Conservation (phyloP, 37 sponge, comb jelly and placozoan species). For the Petrosia ficiformis region DNA sequence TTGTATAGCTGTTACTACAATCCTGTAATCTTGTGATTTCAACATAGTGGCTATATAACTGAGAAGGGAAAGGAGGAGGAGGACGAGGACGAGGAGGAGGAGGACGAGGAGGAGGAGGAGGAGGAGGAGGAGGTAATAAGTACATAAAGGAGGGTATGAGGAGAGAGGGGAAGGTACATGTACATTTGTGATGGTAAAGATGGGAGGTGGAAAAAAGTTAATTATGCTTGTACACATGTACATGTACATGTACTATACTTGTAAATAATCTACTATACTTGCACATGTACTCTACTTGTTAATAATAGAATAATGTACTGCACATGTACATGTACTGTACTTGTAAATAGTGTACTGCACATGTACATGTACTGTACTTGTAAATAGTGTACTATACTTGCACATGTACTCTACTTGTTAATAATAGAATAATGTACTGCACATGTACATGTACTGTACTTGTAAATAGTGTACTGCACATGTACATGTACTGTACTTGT, state of each 20-base stretch:
- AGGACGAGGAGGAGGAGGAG: background rate
- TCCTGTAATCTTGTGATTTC: conserved; percentile 55
- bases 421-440: too few species aligned
- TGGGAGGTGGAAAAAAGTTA: background rate
- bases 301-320: too few species aligned
- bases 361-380: background rate
- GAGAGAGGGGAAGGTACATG: background rate
- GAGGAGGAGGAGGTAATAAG: background rate
- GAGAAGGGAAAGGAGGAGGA: background rate
- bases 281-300: too few species aligned
- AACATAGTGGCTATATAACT: conserved; percentile 75
- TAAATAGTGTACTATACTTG: background rate
- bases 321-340: too few species aligned
- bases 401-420: too few species aligned
- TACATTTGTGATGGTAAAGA: background rate
- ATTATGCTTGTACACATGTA: background rate
- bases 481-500: too few species aligned
- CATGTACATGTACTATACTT: too few species aligned
- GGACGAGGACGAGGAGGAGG: background rate
- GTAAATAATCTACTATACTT: too few species aligned
- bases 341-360: too few species aligned
- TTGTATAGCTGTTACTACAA: conserved; percentile 70
- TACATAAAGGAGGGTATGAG: too few species aligned
- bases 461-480: too few species aligned
- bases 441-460: too few species aligned